Evolutionary conservation across 1,140 invertebrate genomes (phyloP).

Genomic region (Tetragnatha versicolor): DNA sequence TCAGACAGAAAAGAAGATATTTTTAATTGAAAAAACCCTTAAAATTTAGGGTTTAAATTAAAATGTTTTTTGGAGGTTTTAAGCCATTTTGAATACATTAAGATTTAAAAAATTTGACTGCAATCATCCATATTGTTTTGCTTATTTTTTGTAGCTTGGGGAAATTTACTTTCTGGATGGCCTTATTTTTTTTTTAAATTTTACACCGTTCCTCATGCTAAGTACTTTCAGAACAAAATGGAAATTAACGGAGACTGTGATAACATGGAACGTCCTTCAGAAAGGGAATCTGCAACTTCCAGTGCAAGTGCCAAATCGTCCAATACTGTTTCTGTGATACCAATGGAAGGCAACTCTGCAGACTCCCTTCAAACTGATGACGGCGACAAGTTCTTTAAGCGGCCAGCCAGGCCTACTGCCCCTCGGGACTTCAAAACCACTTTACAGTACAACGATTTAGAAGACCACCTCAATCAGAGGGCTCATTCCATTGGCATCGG

Average conservation of each 20-base stretch:
- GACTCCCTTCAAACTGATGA: neutral
- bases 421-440: neutral
- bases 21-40: too few relatives aligned
- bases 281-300: neutral
- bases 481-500: constrained; percentile 21
- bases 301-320: neutral
- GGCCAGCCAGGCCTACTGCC: neutral
- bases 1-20: too few relatives aligned
- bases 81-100: too few relatives aligned
- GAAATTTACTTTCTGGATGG: too few relatives aligned
- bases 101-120: too few relatives aligned
- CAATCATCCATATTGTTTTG: too few relatives aligned
- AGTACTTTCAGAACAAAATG: too few relatives aligned
- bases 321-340: neutral
- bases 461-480: constrained; percentile 11
- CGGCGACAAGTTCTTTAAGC: neutral
- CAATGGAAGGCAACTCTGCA: neutral
- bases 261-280: neutral
- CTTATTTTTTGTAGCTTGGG: too few relatives aligned
- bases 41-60: too few relatives aligned
- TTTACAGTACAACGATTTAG: constrained; percentile 7
- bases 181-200: too few relatives aligned
- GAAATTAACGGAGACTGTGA: neutral
- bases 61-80: too few relatives aligned
- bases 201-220: too few relatives aligned